These are phyloP conservation scores for Catharus fuscescens DNA, from an alignment of 2,113 vertebrate species.

Conservation along the genomic window DNA sequence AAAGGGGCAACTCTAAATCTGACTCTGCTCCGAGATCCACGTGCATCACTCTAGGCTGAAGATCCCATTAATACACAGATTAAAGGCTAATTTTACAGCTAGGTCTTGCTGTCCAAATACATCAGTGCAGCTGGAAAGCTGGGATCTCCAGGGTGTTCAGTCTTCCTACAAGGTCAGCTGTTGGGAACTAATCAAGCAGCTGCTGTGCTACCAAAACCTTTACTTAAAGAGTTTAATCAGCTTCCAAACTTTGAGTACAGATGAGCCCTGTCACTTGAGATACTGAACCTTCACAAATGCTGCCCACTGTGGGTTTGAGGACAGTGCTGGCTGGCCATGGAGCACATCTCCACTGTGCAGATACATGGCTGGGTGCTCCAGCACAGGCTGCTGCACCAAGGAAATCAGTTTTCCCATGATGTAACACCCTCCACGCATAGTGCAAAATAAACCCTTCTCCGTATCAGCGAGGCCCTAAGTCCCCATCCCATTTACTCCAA, in stretches of 20 bases:
- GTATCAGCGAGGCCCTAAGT: neutral
- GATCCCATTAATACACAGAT: slow-evolving; percentile 27
- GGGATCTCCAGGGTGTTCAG: slow-evolving; percentile 1
- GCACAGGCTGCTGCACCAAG: neutral
- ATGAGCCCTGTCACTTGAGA: neutral
- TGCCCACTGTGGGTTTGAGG: neutral
- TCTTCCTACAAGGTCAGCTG: neutral
- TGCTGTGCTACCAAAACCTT: neutral
- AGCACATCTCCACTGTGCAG: neutral
- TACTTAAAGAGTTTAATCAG: neutral
- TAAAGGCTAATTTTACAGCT: slow-evolving; percentile 48
- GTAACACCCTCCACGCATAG: neutral
- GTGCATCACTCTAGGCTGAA: neutral
- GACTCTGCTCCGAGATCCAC: neutral
- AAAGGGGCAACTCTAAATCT: neutral
- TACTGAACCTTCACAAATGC: neutral
- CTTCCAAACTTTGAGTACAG: neutral
- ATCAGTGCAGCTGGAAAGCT: slow-evolving; percentile 41
- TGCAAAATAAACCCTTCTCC: slow-evolving; percentile 42
- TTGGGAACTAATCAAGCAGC: slow-evolving; percentile 5
- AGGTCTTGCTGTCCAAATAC: slow-evolving; percentile 1
- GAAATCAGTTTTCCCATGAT: neutral
- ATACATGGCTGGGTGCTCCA: neutral
- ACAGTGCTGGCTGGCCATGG: neutral
- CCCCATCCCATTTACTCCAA: neutral